Evolutionary conservation across 2,797 vertebrate genomes (phyloP).

Genomic region (Nasua narica): DNA sequence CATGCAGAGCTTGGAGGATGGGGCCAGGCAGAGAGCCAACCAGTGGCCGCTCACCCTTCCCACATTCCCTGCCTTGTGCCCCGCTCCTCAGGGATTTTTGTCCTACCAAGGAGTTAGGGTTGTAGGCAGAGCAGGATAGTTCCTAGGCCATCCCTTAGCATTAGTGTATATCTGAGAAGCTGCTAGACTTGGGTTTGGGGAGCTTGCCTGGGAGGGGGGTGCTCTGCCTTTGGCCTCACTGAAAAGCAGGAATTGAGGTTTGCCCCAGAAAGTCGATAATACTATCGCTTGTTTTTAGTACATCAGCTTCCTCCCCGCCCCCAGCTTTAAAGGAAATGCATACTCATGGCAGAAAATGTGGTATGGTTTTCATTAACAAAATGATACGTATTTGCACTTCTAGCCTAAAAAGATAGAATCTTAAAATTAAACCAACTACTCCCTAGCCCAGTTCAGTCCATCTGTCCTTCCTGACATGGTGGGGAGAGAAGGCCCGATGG

Average conservation of each 20-base stretch:
- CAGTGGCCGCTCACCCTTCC: not conserved
- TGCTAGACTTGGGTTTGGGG: not conserved
- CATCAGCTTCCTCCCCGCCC: not conserved
- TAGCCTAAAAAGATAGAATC: not conserved
- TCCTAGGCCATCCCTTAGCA: not conserved
- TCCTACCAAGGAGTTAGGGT: not conserved
- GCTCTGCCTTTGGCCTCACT: not conserved
- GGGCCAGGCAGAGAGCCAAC: not conserved
- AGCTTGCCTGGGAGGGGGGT: not conserved
- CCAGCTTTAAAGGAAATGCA: not conserved
- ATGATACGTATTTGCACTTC: not conserved
- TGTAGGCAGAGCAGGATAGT: not conserved
- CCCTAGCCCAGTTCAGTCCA: not conserved
- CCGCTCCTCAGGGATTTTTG: not conserved
- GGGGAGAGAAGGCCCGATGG: not conserved
- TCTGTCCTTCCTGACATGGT: not conserved
- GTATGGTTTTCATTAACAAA: not conserved
- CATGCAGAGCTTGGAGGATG: not conserved
- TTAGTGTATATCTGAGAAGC: not conserved
- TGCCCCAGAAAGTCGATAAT: not conserved
- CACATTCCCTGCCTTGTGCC: accelerated
- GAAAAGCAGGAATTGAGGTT: not conserved
- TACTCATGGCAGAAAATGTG: not conserved
- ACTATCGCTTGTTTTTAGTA: not conserved
- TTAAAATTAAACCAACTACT: not conserved